phyloP scores from a whole-genome alignment of 2,113 vertebrate species.

The Columbina picui region DNA sequence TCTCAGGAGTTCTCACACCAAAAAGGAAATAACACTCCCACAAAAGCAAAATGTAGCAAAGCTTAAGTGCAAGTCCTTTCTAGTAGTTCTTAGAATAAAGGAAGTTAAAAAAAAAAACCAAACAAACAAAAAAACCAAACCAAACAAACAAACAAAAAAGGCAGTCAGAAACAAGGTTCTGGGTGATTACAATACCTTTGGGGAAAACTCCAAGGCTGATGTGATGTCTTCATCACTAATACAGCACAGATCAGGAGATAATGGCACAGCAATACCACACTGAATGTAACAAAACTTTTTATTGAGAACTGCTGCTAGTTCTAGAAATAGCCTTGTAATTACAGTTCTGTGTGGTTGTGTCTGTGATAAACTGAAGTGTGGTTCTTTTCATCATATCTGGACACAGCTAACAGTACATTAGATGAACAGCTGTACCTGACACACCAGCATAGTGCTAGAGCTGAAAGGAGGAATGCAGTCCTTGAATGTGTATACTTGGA shows the following conservation, averaged over 20 bases:
- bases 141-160: too few relatives aligned
- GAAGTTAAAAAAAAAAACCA: background rate
- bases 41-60: background rate
- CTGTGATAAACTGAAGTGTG: background rate
- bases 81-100: background rate
- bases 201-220: background rate
- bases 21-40: slow-evolving; percentile 31
- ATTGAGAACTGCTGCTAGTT: background rate
- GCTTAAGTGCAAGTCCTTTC: background rate
- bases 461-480: background rate
- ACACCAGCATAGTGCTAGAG: background rate
- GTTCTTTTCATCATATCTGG: background rate
- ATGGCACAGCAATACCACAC: background rate
- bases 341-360: background rate
- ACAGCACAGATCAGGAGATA: background rate
- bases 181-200: background rate
- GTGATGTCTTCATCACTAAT: background rate
- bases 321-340: background rate
- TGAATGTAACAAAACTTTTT: background rate
- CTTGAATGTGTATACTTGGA: background rate
- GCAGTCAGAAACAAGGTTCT: background rate
- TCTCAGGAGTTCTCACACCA: background rate
- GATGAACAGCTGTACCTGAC: background rate
- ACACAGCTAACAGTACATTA: background rate
- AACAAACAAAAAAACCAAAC: too few relatives aligned